Base-by-base conservation (phyloP, 2,888 invertebrate genomes). In the Dynastes maya region DNA sequence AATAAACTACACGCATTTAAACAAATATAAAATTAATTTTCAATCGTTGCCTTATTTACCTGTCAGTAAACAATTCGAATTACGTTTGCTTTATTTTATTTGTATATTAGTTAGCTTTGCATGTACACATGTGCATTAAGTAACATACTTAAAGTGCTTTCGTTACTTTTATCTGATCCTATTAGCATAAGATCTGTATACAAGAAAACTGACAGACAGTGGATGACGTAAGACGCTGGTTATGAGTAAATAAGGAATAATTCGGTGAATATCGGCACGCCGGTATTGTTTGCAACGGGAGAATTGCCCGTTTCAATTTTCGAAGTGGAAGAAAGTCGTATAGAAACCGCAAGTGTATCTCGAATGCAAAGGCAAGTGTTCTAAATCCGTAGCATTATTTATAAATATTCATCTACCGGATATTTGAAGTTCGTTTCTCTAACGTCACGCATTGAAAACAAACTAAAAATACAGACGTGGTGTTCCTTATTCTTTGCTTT, bases 401-500 rank as follows among this genome's bases (percentile, higher is more conserved):
- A 87, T 86, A 86, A 86, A 87, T 87, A 87, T 84, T 82, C 83
- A 83, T 84, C 84, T 84, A 86, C 86, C 86, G 86, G 87, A 87
- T 87, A 87, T 87, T 86, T 86, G 85, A 86, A 85, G 86, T 86
- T 85, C 86, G 86, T 86, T 85, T 85, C 84, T 84, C 85, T 84
- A 86, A 85, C 87, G 86, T 87, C 86, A 85, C 83, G 84, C 83
- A 82, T 84, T 83, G 83, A 86, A 86, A 87, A 86, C 86, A 87
- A 85, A 85, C 86, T 87, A 86, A 86, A 87, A 87, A 87, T 87
- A 87, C 80, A 81, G 51, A 11, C 61, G 63, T 13, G 51, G 16
- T 45, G 63, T 13, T 61, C 61, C 45, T 40, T 63, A 58, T 61
- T 63, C 83, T 82, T 81, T 82, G 76, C 80, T 78, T 83, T 83